These are phyloP conservation scores for Arvicanthis niloticus DNA, from an alignment of 2,113 vertebrate genomes.

Conservation along the genomic window DNA sequence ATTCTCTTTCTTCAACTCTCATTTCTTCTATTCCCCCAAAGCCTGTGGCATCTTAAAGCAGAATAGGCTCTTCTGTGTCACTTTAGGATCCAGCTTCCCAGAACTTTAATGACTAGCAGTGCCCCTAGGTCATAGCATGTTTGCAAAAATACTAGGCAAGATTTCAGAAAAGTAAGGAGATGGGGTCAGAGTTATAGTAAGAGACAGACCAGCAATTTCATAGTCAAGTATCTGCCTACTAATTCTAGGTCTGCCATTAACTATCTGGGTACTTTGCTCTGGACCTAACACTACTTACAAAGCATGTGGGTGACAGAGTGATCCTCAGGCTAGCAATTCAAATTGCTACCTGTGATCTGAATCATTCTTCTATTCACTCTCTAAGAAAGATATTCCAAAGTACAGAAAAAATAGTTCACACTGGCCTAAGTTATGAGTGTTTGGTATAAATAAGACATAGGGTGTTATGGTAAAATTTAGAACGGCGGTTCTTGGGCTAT, in stretches of 20 bases:
- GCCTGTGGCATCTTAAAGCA: background rate
- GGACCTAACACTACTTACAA: background rate
- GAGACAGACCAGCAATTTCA: background rate
- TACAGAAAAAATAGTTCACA: constrained; percentile 9
- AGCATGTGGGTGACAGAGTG: background rate
- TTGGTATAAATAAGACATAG: constrained; percentile 63
- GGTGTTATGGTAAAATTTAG: too few species aligned
- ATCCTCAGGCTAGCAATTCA: background rate
- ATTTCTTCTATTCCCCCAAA: background rate
- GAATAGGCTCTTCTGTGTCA: background rate
- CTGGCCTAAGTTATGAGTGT: constrained; percentile 7
- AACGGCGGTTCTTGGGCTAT: too few species aligned
- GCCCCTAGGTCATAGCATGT: background rate
- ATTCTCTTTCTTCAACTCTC: background rate
- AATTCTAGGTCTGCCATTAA: constrained; percentile 25
- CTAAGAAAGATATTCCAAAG: constrained; percentile 47
- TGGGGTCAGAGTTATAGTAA: background rate
- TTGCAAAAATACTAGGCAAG: background rate
- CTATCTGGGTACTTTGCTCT: background rate
- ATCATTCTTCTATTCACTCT: constrained; percentile 29
- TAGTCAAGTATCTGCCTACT: background rate
- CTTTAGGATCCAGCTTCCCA: background rate
- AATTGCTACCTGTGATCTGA: background rate
- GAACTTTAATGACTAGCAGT: background rate
- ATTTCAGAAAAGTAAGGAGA: constrained; percentile 5